Base-by-base conservation (phyloP, 2,888 invertebrate genomes). In the Microctonus hyperodae region DNA sequence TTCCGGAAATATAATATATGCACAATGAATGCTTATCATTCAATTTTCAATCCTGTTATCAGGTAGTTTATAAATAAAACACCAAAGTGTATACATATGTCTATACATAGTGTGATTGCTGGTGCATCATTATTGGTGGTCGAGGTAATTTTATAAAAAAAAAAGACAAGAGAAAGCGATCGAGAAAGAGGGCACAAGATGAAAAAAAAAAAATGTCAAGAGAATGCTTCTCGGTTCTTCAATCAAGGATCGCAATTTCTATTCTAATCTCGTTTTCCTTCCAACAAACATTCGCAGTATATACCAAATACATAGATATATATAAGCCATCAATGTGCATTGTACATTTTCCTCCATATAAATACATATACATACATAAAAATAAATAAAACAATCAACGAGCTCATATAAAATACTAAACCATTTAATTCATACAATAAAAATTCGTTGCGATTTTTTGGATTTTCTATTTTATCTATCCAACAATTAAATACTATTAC, bases 191-290 rank as follows among this genome's bases (percentile, higher is more conserved):
- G n/a, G n/a, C n/a, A 13, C 9, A 51, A 13, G 13, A 22, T 22
- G 22, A 25, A 5, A 13, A 16, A 25, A 1, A 51, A 51, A 48
- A 7, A 22, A 6, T 9, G 48, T 22, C 16, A 48, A 10, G 48
- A 48, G 48, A 48, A 16, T 25, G 53, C 6, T 53, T 53, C n/a
- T n/a, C n/a, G 13, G 13, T 25, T 53, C 22, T 25, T 25, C 53
- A 23, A 53, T 53, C 53, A 53, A 31, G 55, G 13, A 28, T 28
- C 55, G 13, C 31, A 55, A 55, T 55, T 55, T 25, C 28, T 28
- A 31, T 31, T 33, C 16, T 3, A 23, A 33, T 16, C 28, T 1
- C n/a, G 31, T 55, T 31, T n/a, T 55, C 5, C 31, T 13, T 31
- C 9, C 4, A 28, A 25, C 23, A n/a, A 55, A 20, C n/a, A 28